Conservation (phyloP, 2,888 invertebrate species). For the Hypolimnas misippus region DNA sequence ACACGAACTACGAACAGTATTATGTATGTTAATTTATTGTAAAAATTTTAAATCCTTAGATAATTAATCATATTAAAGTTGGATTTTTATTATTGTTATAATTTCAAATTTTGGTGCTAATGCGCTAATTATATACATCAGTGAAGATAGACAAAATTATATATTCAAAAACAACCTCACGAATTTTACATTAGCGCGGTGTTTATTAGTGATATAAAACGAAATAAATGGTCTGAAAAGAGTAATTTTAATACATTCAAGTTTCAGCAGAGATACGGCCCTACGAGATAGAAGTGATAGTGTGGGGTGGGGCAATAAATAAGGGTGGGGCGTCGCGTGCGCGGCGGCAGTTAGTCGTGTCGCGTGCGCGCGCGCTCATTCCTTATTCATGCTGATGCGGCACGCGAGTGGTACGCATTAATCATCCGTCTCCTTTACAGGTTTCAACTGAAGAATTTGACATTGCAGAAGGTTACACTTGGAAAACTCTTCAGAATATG, state of each 20-base stretch:
- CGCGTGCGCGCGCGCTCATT: constrained; percentile 83
- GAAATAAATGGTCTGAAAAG: constrained; percentile 21
- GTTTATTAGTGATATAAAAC: background rate
- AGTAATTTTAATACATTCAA: constrained; percentile 30
- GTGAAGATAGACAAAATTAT: background rate
- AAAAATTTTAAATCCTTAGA: background rate
- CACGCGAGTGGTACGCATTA: constrained; percentile 63
- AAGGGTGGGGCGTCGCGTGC: constrained; percentile 60
- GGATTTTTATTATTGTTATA: constrained; percentile 2
- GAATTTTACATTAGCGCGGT: background rate
- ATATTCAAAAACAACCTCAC: background rate
- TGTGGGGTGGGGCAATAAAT: constrained; percentile 52
- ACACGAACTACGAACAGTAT: background rate
- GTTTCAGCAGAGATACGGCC: constrained; percentile 53
- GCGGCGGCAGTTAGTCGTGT: constrained; percentile 69
- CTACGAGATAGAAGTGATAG: constrained; percentile 62
- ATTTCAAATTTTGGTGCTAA: background rate
- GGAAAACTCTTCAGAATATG: background rate
- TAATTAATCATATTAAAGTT: background rate
- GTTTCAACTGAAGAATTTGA: constrained; percentile 32
- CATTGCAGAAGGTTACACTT: constrained; percentile 25
- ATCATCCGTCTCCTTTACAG: constrained; percentile 40
- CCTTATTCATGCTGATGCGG: constrained; percentile 75
- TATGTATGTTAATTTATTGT: background rate
- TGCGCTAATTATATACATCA: background rate